Conservation (phyloP, 2,797 vertebrate species). For the Leucoraja ocellata region DNA sequence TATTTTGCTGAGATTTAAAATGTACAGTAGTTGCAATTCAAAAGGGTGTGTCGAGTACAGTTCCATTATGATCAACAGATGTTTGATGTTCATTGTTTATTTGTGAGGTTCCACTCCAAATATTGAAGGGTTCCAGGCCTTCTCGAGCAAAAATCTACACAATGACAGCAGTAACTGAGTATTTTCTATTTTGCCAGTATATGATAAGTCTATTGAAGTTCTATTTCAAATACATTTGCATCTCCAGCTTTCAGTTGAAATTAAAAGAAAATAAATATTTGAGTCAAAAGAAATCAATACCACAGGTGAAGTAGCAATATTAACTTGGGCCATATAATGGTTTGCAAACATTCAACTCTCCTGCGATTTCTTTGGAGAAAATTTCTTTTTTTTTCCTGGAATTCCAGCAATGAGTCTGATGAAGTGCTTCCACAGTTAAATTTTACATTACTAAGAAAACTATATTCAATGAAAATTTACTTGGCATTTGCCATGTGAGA, state of each 20-base stretch:
- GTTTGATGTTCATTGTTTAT: background rate
- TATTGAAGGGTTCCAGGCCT: background rate
- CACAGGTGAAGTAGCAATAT: background rate
- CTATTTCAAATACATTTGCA: constrained; percentile 27
- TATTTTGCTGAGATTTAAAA: constrained; percentile 55
- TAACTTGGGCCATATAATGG: background rate
- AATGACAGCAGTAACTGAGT: background rate
- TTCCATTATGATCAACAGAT: background rate
- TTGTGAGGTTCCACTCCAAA: background rate
- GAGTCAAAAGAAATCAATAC: background rate
- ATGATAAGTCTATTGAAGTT: background rate
- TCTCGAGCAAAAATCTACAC: background rate
- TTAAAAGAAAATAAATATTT: constrained; percentile 16
- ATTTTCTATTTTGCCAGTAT: background rate
- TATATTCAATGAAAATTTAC: constrained; percentile 34
- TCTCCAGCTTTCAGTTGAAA: background rate
- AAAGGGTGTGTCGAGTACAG: background rate
- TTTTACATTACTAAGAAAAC: constrained; percentile 35
- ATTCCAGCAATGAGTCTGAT: constrained; percentile 15
- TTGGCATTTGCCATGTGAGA: constrained; percentile 52
- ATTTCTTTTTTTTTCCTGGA: background rate
- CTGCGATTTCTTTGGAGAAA: background rate
- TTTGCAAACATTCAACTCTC: background rate
- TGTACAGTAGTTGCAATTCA: constrained; percentile 46
- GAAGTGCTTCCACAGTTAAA: constrained; percentile 10